A percentile compares a stretch with the other conserved stretches of the same genome.
Evolutionary conservation across 2,113 vertebrate genomes (phyloP).

Genomic region (Callopanchax toddi): DNA sequence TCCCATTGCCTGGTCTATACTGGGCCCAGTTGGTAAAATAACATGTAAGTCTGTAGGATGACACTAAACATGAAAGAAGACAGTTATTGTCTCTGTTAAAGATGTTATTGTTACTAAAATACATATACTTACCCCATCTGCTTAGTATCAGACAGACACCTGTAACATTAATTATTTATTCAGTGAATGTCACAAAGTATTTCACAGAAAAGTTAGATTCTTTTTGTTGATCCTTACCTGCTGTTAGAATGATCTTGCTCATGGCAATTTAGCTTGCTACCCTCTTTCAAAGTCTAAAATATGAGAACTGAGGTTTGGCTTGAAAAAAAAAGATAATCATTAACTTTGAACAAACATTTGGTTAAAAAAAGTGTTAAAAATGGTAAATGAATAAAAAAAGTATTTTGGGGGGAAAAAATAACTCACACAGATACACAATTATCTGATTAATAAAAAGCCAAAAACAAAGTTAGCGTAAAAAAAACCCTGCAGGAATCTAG

Average conservation of each 20-base stretch:
- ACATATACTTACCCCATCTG: constrained; percentile 60
- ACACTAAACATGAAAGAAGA: constrained; percentile 57
- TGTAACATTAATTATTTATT: constrained; percentile 37
- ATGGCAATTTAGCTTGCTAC: constrained; percentile 19
- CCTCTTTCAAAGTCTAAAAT: neutral
- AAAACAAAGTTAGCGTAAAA: too few species aligned
- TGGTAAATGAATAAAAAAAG: too few species aligned
- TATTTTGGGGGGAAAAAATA: too few species aligned
- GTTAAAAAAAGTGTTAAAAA: too few species aligned
- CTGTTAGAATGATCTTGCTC: constrained; percentile 36
- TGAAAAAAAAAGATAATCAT: too few species aligned
- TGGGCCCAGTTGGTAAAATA: constrained; percentile 90
- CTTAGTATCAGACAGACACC: constrained; percentile 49
- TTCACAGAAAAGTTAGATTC: neutral
- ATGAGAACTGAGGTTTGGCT: neutral
- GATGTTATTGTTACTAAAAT: neutral
- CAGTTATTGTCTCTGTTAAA: too few species aligned
- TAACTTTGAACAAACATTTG: constrained; percentile 20
- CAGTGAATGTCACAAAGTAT: neutral
- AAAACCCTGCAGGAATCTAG: too few species aligned
- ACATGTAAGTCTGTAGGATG: constrained; percentile 82
- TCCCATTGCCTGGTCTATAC: constrained; percentile 77
- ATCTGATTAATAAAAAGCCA: too few species aligned
- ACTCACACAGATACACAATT: too few species aligned
- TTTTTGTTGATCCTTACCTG: too few species aligned